These are phyloP conservation scores for Ptychoptera contaminata DNA, from an alignment of 2,888 invertebrate genomes.

Conservation along the genomic window DNA sequence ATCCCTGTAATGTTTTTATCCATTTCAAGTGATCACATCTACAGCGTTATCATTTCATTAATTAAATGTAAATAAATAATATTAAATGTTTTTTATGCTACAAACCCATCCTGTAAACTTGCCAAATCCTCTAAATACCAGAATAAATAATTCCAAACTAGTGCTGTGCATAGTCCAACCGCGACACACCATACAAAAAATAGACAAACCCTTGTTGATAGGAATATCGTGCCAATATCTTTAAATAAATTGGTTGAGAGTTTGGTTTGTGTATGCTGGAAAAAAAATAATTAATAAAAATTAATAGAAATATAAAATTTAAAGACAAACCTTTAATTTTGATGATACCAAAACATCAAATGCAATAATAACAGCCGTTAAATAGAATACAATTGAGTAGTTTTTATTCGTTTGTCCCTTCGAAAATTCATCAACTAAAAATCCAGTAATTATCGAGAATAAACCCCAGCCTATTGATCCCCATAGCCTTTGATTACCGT, in stretches of 20 bases:
- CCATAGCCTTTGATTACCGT: conserved; percentile 76
- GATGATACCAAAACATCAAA: conserved; percentile 50
- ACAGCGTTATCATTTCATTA: conserved; percentile 11
- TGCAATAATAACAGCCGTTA: conserved; percentile 48
- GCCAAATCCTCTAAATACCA: conserved; percentile 69
- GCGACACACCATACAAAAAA: conserved; percentile 68
- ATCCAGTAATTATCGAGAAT: conserved; percentile 57
- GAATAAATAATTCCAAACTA: conserved; percentile 78
- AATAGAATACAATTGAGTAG: conserved; percentile 65
- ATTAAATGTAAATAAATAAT: conserved; percentile 22
- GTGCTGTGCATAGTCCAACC: conserved; percentile 69
- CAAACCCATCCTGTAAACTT: conserved; percentile 18
- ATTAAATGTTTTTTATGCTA: conserved; percentile 32
- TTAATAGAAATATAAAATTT: neutral
- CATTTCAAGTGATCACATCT: conserved; percentile 34
- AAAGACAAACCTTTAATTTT: conserved; percentile 38
- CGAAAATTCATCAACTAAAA: conserved; percentile 61
- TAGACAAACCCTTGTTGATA: conserved; percentile 47
- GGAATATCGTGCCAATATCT: conserved; percentile 50
- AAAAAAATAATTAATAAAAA: neutral
- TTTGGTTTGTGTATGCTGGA: conserved; percentile 45
- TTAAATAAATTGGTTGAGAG: conserved; percentile 48
- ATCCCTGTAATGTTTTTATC: conserved; percentile 58
- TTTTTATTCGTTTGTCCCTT: conserved; percentile 47
- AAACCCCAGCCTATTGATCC: conserved; percentile 80